Evolutionary conservation across 2,888 invertebrate genomes (phyloP).

Genomic region (Ametastegia equiseti): DNA sequence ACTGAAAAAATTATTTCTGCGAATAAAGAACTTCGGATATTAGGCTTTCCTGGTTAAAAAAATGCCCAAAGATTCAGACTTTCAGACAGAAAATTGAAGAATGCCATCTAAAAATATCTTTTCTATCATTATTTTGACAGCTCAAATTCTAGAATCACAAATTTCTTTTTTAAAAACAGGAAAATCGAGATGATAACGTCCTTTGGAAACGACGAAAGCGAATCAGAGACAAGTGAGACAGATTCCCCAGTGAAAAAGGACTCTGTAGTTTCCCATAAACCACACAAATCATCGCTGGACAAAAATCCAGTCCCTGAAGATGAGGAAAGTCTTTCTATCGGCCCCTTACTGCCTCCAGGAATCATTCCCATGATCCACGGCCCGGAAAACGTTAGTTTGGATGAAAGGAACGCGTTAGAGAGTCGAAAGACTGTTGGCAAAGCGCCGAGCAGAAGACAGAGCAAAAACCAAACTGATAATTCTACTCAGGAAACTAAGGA

Average conservation of each 20-base stretch:
- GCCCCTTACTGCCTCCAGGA: conserved; percentile 58
- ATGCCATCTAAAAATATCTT: too few relatives aligned
- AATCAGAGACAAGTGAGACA: conserved; percentile 67
- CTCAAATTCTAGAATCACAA: too few relatives aligned
- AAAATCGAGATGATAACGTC: conserved; percentile 80
- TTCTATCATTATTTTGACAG: too few relatives aligned
- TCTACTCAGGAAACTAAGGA: background rate
- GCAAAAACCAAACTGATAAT: background rate
- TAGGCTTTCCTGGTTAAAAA: conserved; percentile 39
- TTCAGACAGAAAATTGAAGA: too few relatives aligned
- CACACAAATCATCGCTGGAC: background rate
- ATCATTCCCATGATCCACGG: conserved; percentile 58
- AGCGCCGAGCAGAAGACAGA: background rate
- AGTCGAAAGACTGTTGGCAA: background rate
- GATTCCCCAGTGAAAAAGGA: conserved; percentile 54
- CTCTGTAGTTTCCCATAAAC: background rate
- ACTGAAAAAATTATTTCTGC: conserved; percentile 51
- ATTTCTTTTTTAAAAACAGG: conserved; percentile 67
- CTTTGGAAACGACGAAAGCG: conserved; percentile 77
- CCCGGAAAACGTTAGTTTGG: conserved; percentile 57
- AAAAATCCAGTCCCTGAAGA: conserved; percentile 50
- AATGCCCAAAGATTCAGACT: too few relatives aligned
- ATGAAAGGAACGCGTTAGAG: background rate
- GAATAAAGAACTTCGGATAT: conserved; percentile 17
- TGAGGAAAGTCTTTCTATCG: conserved; percentile 54